phyloP scores from a whole-genome alignment of 2,888 invertebrate genomes.

The Halictus ligatus region DNA sequence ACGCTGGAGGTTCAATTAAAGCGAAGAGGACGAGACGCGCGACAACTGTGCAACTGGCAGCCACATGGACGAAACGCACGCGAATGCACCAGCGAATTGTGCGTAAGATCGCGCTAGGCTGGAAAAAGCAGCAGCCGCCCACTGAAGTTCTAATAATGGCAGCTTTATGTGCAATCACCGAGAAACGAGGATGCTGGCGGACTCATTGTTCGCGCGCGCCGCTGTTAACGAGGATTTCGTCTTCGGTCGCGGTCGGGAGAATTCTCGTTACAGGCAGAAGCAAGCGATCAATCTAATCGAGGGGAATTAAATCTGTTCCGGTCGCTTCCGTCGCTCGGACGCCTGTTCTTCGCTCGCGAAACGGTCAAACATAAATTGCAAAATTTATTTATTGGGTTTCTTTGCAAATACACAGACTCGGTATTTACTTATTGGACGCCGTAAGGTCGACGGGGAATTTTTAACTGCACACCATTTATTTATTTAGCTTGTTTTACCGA shows the following conservation, averaged over 20 bases:
- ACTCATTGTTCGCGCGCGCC: slow-evolving; percentile 35
- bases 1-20: slow-evolving; percentile 72
- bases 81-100: slow-evolving; percentile 42
- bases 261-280: slow-evolving; percentile 13
- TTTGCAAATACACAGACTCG: no score
- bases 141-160: slow-evolving; percentile 80
- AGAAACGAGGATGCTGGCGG: slow-evolving; percentile 46
- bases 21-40: slow-evolving; percentile 63
- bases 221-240: slow-evolving; percentile 26
- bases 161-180: slow-evolving; percentile 75
- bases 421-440: no score
- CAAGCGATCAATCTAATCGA: slow-evolving; percentile 26
- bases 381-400: no score
- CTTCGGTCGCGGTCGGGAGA: slow-evolving; percentile 4
- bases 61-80: slow-evolving; percentile 74
- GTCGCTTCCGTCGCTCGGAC: background rate
- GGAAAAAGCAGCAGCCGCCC: slow-evolving; percentile 67
- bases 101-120: slow-evolving; percentile 43
- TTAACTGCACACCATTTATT: no score
- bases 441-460: no score
- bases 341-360: background rate
- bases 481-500: no score
- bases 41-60: slow-evolving; percentile 75
- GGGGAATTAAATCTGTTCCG: slow-evolving; percentile 36
- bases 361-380: background rate